phyloP scores from a whole-genome alignment of 2,888 invertebrate genomes.

The Bellardia bayeri region DNA sequence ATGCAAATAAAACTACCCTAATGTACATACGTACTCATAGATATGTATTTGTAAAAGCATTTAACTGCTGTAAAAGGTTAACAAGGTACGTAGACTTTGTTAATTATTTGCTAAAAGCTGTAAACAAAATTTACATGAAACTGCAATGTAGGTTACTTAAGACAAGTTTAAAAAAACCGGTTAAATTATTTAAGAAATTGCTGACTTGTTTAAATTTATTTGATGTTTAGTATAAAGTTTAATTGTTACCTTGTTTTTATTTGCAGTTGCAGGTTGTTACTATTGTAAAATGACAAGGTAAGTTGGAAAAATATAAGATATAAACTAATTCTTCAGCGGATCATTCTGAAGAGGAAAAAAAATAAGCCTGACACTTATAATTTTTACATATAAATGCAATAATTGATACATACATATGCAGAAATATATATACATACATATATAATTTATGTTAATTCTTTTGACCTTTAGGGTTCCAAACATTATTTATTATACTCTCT shows the following conservation, averaged over 20 bases:
- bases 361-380: too few relatives aligned
- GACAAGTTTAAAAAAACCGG: slow-evolving; percentile 42
- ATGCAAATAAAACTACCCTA: too few relatives aligned
- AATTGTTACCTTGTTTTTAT: slow-evolving; percentile 4
- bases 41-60: background rate
- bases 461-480: too few relatives aligned
- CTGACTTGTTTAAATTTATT: slow-evolving; percentile 10
- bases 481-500: too few relatives aligned
- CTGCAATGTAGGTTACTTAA: slow-evolving; percentile 43
- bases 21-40: too few relatives aligned
- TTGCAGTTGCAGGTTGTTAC: background rate
- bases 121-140: slow-evolving; percentile 25
- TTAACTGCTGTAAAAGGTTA: slow-evolving; percentile 21
- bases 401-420: too few relatives aligned
- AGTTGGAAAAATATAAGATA: too few relatives aligned
- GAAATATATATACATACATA: too few relatives aligned
- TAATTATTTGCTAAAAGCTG: slow-evolving; percentile 8
- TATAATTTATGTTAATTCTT: too few relatives aligned
- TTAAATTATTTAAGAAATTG: slow-evolving; percentile 18
- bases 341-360: too few relatives aligned
- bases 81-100: background rate
- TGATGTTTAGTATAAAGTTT: slow-evolving; percentile 15
- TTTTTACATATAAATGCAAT: too few relatives aligned
- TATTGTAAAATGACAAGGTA: background rate
- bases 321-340: too few relatives aligned